A percentile compares a stretch with the other conserved stretches of the same genome.
Evolutionary conservation across 1,140 invertebrate genomes (phyloP).

Genomic region (Bemisia tabaci): DNA sequence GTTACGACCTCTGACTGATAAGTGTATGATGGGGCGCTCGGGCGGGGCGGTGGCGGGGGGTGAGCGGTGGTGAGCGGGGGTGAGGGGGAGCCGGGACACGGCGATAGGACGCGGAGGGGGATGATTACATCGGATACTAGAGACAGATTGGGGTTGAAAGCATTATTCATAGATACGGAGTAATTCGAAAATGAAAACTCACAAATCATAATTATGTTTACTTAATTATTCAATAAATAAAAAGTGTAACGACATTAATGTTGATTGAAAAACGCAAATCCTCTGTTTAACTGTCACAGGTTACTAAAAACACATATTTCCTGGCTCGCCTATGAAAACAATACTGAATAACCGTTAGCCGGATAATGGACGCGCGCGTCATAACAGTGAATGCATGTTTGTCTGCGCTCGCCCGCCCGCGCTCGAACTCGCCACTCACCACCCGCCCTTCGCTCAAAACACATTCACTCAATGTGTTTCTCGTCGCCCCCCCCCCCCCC

Average conservation of each 20-base stretch:
- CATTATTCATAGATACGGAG: neutral
- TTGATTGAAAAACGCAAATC: neutral
- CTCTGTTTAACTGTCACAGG: neutral
- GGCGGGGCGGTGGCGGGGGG: too few species aligned
- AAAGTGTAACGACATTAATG: neutral
- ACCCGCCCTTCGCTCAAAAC: neutral
- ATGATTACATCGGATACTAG: neutral
- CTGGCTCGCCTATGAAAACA: neutral
- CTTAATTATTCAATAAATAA: slow-evolving; percentile 1
- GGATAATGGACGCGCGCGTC: neutral
- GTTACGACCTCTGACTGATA: neutral
- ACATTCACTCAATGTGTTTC: neutral
- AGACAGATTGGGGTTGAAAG: neutral
- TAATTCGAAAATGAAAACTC: neutral
- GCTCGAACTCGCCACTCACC: neutral
- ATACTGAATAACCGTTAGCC: neutral
- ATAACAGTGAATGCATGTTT: neutral
- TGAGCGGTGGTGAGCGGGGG: neutral
- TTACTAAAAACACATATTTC: neutral
- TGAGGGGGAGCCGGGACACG: too few species aligned
- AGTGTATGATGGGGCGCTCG: neutral
- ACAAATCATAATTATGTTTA: neutral
- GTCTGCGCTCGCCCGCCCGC: neutral
- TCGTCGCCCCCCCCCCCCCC: neutral
- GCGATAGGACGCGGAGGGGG: neutral